Evolutionary conservation across 1,140 invertebrate genomes (phyloP).

Genomic region (Phortica variegata): DNA sequence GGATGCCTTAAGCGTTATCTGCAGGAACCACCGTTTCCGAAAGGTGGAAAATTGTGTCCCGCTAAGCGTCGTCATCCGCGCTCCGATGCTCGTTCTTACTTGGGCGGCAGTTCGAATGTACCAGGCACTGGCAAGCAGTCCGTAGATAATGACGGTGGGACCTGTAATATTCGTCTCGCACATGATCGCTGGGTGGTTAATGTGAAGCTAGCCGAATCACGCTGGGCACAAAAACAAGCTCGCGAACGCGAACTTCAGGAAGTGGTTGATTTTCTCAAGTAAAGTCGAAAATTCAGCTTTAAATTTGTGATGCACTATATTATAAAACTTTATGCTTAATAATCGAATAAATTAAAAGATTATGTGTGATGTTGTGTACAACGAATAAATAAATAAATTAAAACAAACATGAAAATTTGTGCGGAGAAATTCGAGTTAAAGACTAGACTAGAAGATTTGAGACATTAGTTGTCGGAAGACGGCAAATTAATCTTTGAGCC

Average conservation of each 20-base stretch:
- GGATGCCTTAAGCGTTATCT: conserved; percentile 72
- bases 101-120: conserved; percentile 16
- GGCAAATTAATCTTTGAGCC: conserved; percentile 3
- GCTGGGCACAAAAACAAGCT: conserved; percentile 79
- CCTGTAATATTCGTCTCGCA: conserved; percentile 67
- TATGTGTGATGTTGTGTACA: conserved; percentile 4
- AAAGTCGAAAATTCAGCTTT: conserved; percentile 19
- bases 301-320: too few species aligned
- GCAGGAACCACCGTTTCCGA: conserved; percentile 72
- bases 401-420: too few species aligned
- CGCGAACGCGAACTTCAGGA: conserved; percentile 72
- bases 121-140: neutral
- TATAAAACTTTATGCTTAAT: conserved; percentile 17
- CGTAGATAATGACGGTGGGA: conserved; percentile 15
- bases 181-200: conserved; percentile 76
- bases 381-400: conserved; percentile 39
- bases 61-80: conserved; percentile 46
- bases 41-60: conserved; percentile 62
- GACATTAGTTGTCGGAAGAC: conserved; percentile 15
- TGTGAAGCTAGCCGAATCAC: conserved; percentile 70
- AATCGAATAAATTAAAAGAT: conserved; percentile 42
- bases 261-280: conserved; percentile 70
- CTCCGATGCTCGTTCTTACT: conserved; percentile 45
- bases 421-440: too few species aligned
- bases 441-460: conserved; percentile 20